Conservation (phyloP, 2,888 invertebrate genomes). For the Petrolisthes manimaculis region DNA sequence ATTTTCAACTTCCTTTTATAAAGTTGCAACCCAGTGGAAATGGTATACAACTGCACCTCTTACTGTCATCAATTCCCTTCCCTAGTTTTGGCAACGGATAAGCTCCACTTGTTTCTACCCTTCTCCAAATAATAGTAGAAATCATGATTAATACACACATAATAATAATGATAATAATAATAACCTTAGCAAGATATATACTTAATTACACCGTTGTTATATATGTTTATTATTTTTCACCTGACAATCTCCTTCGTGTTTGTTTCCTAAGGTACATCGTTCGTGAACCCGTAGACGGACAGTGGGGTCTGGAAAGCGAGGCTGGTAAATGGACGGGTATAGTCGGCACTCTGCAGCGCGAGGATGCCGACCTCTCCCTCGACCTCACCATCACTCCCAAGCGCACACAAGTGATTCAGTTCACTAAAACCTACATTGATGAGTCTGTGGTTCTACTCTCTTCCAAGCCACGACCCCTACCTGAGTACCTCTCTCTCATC, state of each 20-base stretch:
- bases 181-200: background rate
- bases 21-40: too few relatives aligned
- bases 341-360: constrained; percentile 46
- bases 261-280: constrained; percentile 25
- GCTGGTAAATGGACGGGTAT: constrained; percentile 54
- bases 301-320: constrained; percentile 22
- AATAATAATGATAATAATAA: too few relatives aligned
- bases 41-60: too few relatives aligned
- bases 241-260: background rate
- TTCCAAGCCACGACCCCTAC: constrained; percentile 29
- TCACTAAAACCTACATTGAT: constrained; percentile 22
- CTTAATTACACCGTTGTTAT: background rate
- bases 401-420: constrained; percentile 18
- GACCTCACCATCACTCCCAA: constrained; percentile 1
- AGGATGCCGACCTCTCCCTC: constrained; percentile 41
- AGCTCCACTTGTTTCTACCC: too few relatives aligned
- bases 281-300: constrained; percentile 21
- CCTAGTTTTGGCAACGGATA: too few relatives aligned
- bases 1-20: too few relatives aligned
- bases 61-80: too few relatives aligned
- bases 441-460: constrained; percentile 33
- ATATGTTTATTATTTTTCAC: background rate
- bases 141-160: too few relatives aligned
- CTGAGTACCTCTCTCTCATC: constrained; percentile 26
- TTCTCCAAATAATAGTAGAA: too few relatives aligned